Evolutionary conservation across 2,113 vertebrate genomes (phyloP).

Genomic region (Nannobrachium achirus): DNA sequence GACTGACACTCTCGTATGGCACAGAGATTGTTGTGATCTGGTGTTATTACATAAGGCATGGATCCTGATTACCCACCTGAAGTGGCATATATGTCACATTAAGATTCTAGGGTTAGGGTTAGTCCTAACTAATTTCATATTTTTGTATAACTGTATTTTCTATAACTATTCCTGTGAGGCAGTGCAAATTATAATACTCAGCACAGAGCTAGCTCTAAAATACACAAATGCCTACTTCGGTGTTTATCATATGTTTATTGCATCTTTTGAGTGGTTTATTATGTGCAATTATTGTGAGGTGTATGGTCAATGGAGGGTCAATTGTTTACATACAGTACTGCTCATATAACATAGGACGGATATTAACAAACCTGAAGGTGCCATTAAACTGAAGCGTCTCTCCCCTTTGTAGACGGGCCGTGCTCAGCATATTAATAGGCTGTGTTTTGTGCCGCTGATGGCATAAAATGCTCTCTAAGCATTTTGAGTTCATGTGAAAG

Average conservation of each 20-base stretch:
- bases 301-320: neutral
- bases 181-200: too few relatives aligned
- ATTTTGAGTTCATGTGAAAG: slow-evolving; percentile 15
- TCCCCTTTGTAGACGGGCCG: slow-evolving; percentile 9
- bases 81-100: too few relatives aligned
- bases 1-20: too few relatives aligned
- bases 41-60: too few relatives aligned
- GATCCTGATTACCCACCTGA: too few relatives aligned
- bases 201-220: too few relatives aligned
- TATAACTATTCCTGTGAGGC: too few relatives aligned
- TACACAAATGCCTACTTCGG: neutral
- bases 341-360: neutral
- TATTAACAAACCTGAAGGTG: neutral
- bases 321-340: neutral
- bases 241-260: neutral
- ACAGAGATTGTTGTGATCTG: too few relatives aligned
- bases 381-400: neutral
- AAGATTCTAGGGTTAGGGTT: too few relatives aligned
- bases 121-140: too few relatives aligned
- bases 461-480: slow-evolving; percentile 23
- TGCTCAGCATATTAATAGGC: slow-evolving; percentile 19
- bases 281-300: neutral
- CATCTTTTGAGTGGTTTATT: neutral
- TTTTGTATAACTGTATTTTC: too few relatives aligned
- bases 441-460: slow-evolving; percentile 26